Evolutionary conservation across 2,888 invertebrate species (phyloP), one percentile per base, ranked within the genome.

Genomic region (Amblyjoppa fuscipennis): DNA sequence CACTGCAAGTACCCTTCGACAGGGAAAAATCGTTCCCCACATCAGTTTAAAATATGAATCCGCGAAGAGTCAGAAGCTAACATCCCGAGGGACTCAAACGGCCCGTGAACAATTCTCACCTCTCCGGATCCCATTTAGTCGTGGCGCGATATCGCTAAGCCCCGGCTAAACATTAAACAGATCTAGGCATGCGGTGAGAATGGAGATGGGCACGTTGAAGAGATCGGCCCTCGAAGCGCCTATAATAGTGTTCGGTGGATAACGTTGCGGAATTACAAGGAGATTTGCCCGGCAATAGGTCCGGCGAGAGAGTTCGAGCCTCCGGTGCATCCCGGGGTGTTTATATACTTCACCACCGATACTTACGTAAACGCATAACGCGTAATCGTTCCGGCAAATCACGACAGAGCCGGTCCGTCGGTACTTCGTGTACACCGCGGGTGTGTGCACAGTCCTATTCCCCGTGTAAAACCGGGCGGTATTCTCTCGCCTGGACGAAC

Each of bases 351-450:
- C 66, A 53, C 34, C 7, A 64, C 25, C 34, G 34, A 81, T 83
- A 83, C 85, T 80, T 73, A 53, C 74, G 64, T 68, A 76, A 34
- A 81, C 85, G 85, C 85, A 83, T 83, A 85, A 80, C 83, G 83
- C 85, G 85, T 85, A 85, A 85, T 83, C 83, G 85, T 68, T 66
- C 75, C 53, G 79, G 76, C 83, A 77, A 85, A 85, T 85, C 85
- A 85, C 83, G 70, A 81, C 70, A 16, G 16, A 70, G 74, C 78
- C 74, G 79, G 74, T 71, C 51, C 61, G 51, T 16, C 28, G 70
- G 66, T 61, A 16, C 16, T 75, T 73, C 53, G 25, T 53, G 34
- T 31, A 73, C 53, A 73, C 34, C 28, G 11, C 59, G 25, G 31
- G 41, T 73, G 64, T 71, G 49, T 61, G 49, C 28, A 20, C 68